Evolutionary conservation across 2,113 vertebrate genomes (phyloP).

Genomic region (Indri indri): DNA sequence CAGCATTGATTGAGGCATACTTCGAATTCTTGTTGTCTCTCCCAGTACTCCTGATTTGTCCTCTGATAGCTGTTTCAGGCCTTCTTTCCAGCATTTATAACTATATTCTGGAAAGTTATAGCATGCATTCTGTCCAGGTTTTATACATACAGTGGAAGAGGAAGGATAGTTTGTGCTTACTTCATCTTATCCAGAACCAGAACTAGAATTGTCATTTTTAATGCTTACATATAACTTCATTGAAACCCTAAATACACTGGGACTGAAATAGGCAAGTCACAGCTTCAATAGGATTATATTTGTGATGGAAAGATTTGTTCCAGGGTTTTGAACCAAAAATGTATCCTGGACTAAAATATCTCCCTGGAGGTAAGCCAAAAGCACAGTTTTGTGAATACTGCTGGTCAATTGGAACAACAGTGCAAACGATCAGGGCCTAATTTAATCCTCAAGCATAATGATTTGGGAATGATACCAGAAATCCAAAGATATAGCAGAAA

Average conservation of each 20-base stretch:
- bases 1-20: not conserved
- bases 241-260: not conserved
- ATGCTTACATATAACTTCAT: not conserved
- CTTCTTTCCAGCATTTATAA: not conserved
- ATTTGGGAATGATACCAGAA: not conserved
- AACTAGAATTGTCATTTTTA: not conserved
- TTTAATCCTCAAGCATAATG: not conserved
- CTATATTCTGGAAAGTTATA: not conserved
- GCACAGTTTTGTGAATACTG: not conserved
- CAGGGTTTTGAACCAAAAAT: slow-evolving; percentile 1
- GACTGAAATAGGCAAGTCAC: not conserved
- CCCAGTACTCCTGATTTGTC: not conserved
- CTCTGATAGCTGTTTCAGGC: not conserved
- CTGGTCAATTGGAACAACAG: not conserved
- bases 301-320: not conserved
- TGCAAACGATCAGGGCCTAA: not conserved
- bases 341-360: not conserved
- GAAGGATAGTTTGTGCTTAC: not conserved
- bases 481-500: not conserved
- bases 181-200: not conserved
- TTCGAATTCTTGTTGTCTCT: not conserved
- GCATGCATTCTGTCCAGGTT: not conserved
- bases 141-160: not conserved
- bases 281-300: not conserved
- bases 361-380: not conserved